Conservation (phyloP, 64 coral and sea anemone genomes). For the Montipora foliosa region DNA sequence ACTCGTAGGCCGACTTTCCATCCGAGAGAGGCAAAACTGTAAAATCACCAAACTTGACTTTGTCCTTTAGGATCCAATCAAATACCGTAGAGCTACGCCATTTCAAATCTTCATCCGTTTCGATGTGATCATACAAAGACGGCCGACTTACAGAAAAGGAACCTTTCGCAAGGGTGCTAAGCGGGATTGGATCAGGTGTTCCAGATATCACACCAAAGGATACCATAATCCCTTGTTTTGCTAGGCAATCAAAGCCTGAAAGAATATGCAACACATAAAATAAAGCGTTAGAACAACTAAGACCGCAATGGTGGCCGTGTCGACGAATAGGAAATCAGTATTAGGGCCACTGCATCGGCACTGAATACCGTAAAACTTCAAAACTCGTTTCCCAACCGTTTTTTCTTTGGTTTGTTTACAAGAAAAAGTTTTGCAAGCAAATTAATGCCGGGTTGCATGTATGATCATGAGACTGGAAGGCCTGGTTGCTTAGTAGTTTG, state of each 20-base stretch:
- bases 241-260: slow-evolving; percentile 70
- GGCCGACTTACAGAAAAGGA: slow-evolving; percentile 58
- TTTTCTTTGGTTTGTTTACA: too few relatives aligned
- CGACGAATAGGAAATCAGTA: too few relatives aligned
- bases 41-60: slow-evolving; percentile 69
- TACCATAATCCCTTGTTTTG: slow-evolving; percentile 60
- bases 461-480: too few relatives aligned
- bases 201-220: slow-evolving; percentile 65
- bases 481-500: too few relatives aligned
- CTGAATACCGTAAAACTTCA: too few relatives aligned
- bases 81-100: slow-evolving; percentile 71
- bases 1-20: slow-evolving; percentile 66
- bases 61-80: slow-evolving; percentile 63
- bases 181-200: slow-evolving; percentile 37
- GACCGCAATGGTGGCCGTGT: too few relatives aligned
- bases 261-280: not conserved
- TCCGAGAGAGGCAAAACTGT: slow-evolving; percentile 77
- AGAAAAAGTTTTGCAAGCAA: too few relatives aligned
- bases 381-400: too few relatives aligned
- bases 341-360: too few relatives aligned
- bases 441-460: too few relatives aligned
- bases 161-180: slow-evolving; percentile 26
- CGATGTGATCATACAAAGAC: slow-evolving; percentile 48
- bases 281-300: too few relatives aligned
- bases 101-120: slow-evolving; percentile 49